Conservation (phyloP, 2,797 vertebrate genomes). For the Sphenodon punctatus region DNA sequence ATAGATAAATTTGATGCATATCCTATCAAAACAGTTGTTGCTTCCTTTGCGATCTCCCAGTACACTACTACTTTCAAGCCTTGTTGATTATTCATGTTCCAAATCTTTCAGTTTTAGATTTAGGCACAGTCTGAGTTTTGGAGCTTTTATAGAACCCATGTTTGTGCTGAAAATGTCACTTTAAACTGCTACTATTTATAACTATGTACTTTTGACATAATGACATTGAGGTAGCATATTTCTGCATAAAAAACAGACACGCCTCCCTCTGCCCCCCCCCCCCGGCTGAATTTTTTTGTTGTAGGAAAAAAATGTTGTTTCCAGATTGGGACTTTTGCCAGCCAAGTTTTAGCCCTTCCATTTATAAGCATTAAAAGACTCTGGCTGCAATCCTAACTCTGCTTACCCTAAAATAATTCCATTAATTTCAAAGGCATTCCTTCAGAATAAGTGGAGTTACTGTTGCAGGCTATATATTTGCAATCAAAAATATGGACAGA, state of each 20-base stretch:
- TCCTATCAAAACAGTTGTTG: not conserved
- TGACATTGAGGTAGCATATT: not conserved
- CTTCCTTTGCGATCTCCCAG: not conserved
- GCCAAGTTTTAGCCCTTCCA: constrained; percentile 15
- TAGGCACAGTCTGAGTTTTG: too few relatives aligned
- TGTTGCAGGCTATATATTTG: too few relatives aligned
- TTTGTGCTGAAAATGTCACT: not conserved
- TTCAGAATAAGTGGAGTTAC: too few relatives aligned
- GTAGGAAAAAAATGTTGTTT: constrained; percentile 6
- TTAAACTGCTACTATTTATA: not conserved
- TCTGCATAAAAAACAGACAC: not conserved
- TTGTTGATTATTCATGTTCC: not conserved
- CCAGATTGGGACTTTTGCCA: constrained; percentile 6
- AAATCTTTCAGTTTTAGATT: too few relatives aligned
- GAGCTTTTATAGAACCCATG: not conserved
- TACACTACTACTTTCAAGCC: not conserved
- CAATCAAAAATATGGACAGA: constrained; percentile 31
- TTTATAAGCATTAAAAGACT: constrained; percentile 37
- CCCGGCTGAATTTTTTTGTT: not conserved
- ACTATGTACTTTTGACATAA: not conserved
- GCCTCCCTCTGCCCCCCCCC: too few relatives aligned
- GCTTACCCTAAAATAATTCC: too few relatives aligned
- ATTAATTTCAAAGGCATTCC: too few relatives aligned
- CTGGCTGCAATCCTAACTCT: too few relatives aligned
- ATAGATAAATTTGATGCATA: not conserved